phyloP scores from a whole-genome alignment of 2,797 vertebrate genomes.

The Thaleichthys pacificus region DNA sequence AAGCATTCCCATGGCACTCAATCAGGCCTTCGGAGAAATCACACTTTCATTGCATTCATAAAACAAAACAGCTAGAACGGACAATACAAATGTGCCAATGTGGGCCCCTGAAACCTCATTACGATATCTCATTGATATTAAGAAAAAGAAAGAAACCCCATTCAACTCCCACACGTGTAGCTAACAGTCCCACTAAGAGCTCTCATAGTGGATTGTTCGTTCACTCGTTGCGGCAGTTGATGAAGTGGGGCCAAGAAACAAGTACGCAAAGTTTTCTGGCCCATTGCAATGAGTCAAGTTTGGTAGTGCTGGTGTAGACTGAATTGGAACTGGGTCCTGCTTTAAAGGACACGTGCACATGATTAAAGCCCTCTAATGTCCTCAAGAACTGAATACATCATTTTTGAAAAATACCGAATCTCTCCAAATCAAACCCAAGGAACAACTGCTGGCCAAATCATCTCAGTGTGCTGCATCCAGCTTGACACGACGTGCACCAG shows the following conservation, averaged over 20 bases:
- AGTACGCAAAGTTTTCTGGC: too few species aligned
- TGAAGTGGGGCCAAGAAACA: neutral
- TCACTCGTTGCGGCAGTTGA: slow-evolving; percentile 8
- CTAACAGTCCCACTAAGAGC: neutral
- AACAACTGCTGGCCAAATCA: too few species aligned
- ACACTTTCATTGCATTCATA: slow-evolving; percentile 6
- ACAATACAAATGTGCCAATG: neutral
- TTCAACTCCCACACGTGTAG: slow-evolving; percentile 4
- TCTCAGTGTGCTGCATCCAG: too few species aligned
- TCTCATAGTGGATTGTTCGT: slow-evolving; percentile 10
- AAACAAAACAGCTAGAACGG: slow-evolving; percentile 9
- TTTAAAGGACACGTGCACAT: neutral
- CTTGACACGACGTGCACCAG: too few species aligned
- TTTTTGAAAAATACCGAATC: neutral
- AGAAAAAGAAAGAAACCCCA: slow-evolving; percentile 17
- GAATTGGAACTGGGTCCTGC: neutral
- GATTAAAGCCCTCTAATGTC: neutral
- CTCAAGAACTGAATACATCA: neutral
- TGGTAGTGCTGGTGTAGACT: neutral
- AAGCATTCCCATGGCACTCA: neutral
- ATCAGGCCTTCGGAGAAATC: slow-evolving; percentile 13
- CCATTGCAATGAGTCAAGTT: neutral
- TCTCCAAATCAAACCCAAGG: neutral
- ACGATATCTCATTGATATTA: slow-evolving; percentile 17
- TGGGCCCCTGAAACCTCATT: slow-evolving; percentile 32